A percentile compares a stretch with the other conserved stretches of the same genome.
Evolutionary conservation across 1,140 invertebrate species (phyloP).

Genomic region (Drosophila tani): DNA sequence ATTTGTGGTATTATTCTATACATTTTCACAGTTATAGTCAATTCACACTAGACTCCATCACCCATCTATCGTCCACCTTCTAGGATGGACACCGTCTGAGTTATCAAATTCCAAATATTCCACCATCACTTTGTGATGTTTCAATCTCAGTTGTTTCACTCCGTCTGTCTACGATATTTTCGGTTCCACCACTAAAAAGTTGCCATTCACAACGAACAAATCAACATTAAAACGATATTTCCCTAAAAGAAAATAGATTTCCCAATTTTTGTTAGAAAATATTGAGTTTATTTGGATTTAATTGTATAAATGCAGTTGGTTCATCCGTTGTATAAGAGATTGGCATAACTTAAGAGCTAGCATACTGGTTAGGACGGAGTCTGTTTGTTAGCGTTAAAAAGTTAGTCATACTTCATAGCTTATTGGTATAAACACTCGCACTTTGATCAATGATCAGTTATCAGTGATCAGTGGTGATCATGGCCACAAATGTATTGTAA

Average conservation of each 20-base stretch:
- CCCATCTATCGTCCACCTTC: no score
- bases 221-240: no score
- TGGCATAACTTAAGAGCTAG: constrained; percentile 11
- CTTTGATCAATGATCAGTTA: background rate
- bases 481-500: background rate
- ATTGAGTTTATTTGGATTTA: constrained; percentile 4
- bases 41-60: no score
- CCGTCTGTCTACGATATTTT: no score
- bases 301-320: constrained; percentile 33
- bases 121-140: no score
- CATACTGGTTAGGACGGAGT: constrained; percentile 38
- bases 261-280: background rate
- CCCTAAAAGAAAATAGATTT: background rate
- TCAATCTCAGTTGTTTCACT: no score
- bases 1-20: no score
- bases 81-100: no score
- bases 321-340: constrained; percentile 4
- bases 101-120: no score
- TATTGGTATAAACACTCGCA: background rate
- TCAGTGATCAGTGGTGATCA: background rate
- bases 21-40: no score
- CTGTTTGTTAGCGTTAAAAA: constrained; percentile 17
- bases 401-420: background rate
- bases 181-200: no score
- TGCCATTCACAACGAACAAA: no score